phyloP scores from a whole-genome alignment of 2,888 invertebrate genomes.

The Odontocolon sp. region DNA sequence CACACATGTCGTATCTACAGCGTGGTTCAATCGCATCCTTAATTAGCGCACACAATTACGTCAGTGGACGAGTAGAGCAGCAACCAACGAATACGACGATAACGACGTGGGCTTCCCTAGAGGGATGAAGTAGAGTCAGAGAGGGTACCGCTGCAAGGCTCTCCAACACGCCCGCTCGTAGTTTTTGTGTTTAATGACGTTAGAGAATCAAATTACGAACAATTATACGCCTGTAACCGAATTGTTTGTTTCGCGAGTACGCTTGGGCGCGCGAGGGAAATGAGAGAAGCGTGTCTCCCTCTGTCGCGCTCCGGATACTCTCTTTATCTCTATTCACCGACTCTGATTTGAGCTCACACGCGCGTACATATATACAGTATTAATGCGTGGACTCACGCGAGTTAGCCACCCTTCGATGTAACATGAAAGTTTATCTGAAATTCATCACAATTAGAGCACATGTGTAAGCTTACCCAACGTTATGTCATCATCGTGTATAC shows the following conservation, averaged over 20 bases:
- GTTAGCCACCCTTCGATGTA: background rate
- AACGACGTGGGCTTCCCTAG: slow-evolving; percentile 15
- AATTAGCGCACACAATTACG: slow-evolving; percentile 72
- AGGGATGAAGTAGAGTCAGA: no score
- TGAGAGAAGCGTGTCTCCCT: slow-evolving; percentile 10
- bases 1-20: slow-evolving; percentile 1
- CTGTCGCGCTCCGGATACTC: slow-evolving; percentile 10
- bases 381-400: background rate
- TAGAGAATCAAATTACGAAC: slow-evolving; percentile 74
- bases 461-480: no score
- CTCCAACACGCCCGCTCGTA: slow-evolving; percentile 27
- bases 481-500: no score
- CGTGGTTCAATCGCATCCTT: slow-evolving; percentile 72
- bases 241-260: slow-evolving; percentile 70
- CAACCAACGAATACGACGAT: slow-evolving; percentile 38
- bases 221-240: slow-evolving; percentile 73
- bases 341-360: background rate
- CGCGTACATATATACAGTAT: background rate
- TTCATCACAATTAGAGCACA: no score
- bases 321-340: background rate
- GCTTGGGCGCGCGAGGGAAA: slow-evolving; percentile 40
- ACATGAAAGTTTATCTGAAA: background rate
- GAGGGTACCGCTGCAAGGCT: background rate
- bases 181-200: slow-evolving; percentile 69
- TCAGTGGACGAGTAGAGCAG: slow-evolving; percentile 28